Percentiles rank a stretch among this genome's conserved stretches.
Conservation (phyloP, 2,888 invertebrate species). For the Nemurella pictetii region DNA sequence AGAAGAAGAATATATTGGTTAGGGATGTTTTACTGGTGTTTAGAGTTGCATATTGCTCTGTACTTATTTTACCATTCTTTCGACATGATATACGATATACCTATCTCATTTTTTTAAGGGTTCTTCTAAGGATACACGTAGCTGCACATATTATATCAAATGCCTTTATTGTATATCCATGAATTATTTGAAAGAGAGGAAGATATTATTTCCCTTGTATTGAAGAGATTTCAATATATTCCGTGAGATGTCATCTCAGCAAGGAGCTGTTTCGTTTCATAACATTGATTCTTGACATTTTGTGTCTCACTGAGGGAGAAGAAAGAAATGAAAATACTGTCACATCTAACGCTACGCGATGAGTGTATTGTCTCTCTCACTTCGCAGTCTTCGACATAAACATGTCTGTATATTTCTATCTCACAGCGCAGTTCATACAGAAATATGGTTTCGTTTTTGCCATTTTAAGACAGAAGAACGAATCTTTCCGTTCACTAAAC, state of each 20-base stretch:
- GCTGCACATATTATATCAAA: too few relatives aligned
- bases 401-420: conserved; percentile 15
- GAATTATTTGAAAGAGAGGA: neutral
- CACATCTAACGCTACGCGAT: neutral
- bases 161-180: neutral
- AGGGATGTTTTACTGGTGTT: too few relatives aligned
- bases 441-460: neutral
- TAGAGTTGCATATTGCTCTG: too few relatives aligned
- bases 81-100: too few relatives aligned
- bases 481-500: conserved; percentile 3
- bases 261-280: conserved; percentile 34
- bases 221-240: conserved; percentile 19
- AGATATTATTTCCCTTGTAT: neutral
- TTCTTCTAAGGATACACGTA: too few relatives aligned
- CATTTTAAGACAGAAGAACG: conserved; percentile 1
- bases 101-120: too few relatives aligned
- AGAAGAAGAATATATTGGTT: too few relatives aligned
- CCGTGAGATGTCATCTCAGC: conserved; percentile 20
- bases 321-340: conserved; percentile 37
- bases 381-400: neutral
- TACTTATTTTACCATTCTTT: too few relatives aligned
- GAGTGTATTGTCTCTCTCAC: neutral
- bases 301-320: conserved; percentile 14
- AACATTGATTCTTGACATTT: conserved; percentile 28
- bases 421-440: neutral